phyloP scores from a whole-genome alignment of 2,797 vertebrate species.

The Falco concolor region DNA sequence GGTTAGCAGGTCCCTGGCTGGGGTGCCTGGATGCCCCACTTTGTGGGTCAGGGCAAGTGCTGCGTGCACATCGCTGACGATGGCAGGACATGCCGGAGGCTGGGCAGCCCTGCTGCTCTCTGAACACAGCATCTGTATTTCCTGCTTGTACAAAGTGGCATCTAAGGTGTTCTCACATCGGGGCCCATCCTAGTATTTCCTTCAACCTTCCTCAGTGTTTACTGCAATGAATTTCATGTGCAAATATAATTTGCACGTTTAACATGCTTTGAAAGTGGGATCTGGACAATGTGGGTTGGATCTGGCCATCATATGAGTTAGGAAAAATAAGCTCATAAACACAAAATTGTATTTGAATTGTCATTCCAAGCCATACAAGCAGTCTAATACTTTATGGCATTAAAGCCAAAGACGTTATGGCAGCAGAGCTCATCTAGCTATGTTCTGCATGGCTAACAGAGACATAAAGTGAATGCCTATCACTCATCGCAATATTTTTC shows the following conservation, averaged over 20 bases:
- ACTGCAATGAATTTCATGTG: neutral
- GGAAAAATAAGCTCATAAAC: neutral
- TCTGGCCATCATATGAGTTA: neutral
- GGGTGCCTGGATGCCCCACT: neutral
- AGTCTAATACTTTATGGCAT: neutral
- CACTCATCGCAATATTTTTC: neutral
- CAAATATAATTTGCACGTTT: neutral
- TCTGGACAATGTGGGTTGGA: neutral
- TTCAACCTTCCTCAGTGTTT: neutral
- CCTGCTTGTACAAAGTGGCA: neutral
- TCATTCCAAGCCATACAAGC: neutral
- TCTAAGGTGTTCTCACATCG: neutral
- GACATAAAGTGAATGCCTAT: neutral
- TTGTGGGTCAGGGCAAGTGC: neutral
- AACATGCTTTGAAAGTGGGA: neutral
- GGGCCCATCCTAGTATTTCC: neutral
- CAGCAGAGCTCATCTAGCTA: neutral
- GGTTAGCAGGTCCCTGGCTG: neutral
- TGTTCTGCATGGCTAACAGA: neutral
- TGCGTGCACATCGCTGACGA: neutral
- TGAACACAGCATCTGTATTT: neutral
- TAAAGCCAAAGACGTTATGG: accelerated
- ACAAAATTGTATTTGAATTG: neutral
- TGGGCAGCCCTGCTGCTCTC: neutral
- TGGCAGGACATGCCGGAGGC: neutral